Evolutionary conservation across 2,113 vertebrate species (phyloP), one percentile per base, ranked within the genome.

Genomic region (Burhinus bistriatus): DNA sequence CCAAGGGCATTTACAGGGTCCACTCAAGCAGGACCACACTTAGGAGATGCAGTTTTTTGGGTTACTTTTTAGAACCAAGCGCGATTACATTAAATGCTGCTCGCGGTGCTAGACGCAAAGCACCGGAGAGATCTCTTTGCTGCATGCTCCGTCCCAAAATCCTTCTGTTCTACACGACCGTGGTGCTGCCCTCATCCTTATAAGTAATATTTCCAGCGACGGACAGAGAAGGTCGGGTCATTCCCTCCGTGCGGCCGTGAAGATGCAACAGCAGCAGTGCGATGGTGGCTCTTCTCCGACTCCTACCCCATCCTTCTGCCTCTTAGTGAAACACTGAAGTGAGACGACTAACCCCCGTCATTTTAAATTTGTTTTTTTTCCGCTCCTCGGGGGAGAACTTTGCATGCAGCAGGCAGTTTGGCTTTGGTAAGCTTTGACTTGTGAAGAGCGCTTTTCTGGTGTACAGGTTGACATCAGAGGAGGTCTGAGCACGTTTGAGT

Each of bases 31-130:
- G 51, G 66, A n/a, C 72, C 54, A 36, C 20, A 0, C 58, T 32
- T 8, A 10, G 0, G 6, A 73, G 59, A 38, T 1, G 11, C 29
- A 6, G 4, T 6, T 42, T 29, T 49, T 27, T 15, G 2, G 45
- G 58, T 17, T 58, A 5, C 23, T n/a, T 45, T 42, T 22, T 29
- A 29, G 34, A 59, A 59, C 23, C 8, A 1, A 17, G 32, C 0
- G 6, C 36, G 7, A 19, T 34, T 5, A 15, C 29, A 19, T 45
- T 2, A 13, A 40, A 27, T 1, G 16, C 47, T 30, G 61, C 61
- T 55, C 3, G 2, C 2, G 25, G 20, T 3, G 29, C 6, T 6
- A 12, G 47, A 15, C 6, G 40, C 22, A 2, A 17, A 54, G 5
- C 59, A 32, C 38, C 1, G 23, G 12, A 38, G 82, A 66, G 34